Percentiles rank a stretch among this genome's conserved stretches.
Evolutionary conservation across 2,113 vertebrate species (phyloP).

Genomic region (Planiliza haematocheilus): DNA sequence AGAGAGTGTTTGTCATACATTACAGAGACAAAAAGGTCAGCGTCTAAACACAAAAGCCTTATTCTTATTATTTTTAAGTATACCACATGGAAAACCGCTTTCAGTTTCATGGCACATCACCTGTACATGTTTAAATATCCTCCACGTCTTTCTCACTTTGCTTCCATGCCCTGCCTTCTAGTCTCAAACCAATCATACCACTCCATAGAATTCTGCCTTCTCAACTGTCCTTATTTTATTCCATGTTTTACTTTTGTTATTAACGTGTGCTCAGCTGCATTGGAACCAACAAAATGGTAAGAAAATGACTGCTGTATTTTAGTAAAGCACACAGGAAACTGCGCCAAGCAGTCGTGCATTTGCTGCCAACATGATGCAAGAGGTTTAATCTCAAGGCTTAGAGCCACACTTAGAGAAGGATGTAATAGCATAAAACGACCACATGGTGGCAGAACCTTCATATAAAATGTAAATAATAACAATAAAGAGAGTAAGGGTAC

Average conservation of each 20-base stretch:
- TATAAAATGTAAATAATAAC: neutral
- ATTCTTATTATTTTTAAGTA: neutral
- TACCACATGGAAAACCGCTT: constrained; percentile 2
- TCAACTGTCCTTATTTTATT: neutral
- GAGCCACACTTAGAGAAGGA: neutral
- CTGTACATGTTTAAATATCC: constrained; percentile 27
- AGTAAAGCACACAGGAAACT: neutral
- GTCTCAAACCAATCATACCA: neutral
- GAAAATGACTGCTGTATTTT: no score
- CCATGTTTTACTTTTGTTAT: neutral
- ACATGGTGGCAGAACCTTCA: constrained; percentile 71
- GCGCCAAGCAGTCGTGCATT: neutral
- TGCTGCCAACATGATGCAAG: neutral
- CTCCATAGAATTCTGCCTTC: neutral
- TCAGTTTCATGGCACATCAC: constrained; percentile 6
- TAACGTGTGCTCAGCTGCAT: neutral
- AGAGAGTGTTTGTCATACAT: neutral
- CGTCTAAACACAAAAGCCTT: neutral
- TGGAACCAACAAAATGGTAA: no score
- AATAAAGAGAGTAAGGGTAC: neutral
- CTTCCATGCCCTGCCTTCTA: neutral
- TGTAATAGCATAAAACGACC: constrained; percentile 55
- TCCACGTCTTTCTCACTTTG: neutral
- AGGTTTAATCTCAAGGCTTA: neutral
- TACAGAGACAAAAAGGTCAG: neutral